Conservation (phyloP, 23 tunicate genomes). For the Halocynthia roretzi region DNA sequence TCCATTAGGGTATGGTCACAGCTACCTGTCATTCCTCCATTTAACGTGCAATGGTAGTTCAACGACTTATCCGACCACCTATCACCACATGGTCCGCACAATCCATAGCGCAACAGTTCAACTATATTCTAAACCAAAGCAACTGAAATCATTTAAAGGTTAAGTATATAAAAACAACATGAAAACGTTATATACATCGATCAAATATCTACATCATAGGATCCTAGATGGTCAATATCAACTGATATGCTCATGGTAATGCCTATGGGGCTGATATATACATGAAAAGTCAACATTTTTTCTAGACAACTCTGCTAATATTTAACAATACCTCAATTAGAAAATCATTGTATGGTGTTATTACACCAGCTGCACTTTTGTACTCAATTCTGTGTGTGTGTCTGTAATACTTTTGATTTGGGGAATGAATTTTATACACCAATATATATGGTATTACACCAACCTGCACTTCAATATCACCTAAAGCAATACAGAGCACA, state of each 20-base stretch:
- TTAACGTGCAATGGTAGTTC: constrained; percentile 36
- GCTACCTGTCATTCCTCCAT: constrained; percentile 20
- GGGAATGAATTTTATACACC: background rate
- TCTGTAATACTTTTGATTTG: background rate
- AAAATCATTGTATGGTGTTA: too few relatives aligned
- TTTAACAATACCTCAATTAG: too few relatives aligned
- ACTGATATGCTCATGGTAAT: too few relatives aligned
- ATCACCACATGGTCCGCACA: constrained; percentile 28
- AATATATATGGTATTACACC: background rate
- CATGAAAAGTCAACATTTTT: too few relatives aligned
- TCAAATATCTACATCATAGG: too few relatives aligned
- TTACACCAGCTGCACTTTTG: too few relatives aligned
- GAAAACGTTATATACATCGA: too few relatives aligned
- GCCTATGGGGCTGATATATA: too few relatives aligned
- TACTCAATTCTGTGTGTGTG: background rate
- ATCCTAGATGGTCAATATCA: too few relatives aligned
- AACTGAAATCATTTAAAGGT: too few relatives aligned
- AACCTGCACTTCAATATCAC: constrained; percentile 28
- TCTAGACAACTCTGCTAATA: too few relatives aligned
- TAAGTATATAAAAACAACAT: too few relatives aligned
- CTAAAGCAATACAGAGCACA: constrained; percentile 31
- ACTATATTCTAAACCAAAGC: constrained; percentile 7
- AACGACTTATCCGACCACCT: constrained; percentile 74
- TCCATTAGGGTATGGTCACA: constrained; percentile 61
- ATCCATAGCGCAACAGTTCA: constrained; percentile 30